A percentile compares a stretch with the other conserved stretches of the same genome.
Conservation (phyloP, 2,888 invertebrate species). For the Eupsilia transversa region DNA sequence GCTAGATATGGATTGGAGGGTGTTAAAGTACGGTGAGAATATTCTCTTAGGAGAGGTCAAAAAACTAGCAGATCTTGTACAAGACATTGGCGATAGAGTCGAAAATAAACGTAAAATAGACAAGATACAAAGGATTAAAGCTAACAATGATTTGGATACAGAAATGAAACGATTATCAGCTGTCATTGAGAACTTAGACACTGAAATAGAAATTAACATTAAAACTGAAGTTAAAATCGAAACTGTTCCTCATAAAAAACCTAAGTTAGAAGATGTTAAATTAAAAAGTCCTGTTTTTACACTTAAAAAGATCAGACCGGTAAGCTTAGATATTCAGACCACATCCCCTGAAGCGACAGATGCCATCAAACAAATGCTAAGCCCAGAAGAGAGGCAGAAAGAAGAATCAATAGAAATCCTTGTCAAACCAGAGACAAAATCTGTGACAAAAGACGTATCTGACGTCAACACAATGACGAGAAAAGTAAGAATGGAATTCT, state of each 20-base stretch:
- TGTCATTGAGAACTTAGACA: constrained; percentile 85
- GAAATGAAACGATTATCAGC: constrained; percentile 87
- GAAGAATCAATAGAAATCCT: constrained; percentile 75
- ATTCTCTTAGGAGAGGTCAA: constrained; percentile 87
- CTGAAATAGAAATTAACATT: constrained; percentile 76
- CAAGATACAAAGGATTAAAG: constrained; percentile 75
- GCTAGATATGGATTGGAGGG: constrained; percentile 88
- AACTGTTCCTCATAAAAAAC: constrained; percentile 68
- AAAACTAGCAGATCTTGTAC: constrained; percentile 82
- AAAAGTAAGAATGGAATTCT: constrained; percentile 81
- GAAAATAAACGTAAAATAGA: constrained; percentile 80
- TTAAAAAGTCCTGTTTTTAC: constrained; percentile 84
- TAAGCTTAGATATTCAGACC: constrained; percentile 73
- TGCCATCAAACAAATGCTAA: constrained; percentile 64
- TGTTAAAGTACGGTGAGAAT: constrained; percentile 87
- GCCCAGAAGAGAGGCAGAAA: constrained; percentile 77
- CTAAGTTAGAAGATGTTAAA: constrained; percentile 72
- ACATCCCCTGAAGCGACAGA: constrained; percentile 64
- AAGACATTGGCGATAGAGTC: constrained; percentile 76
- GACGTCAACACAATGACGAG: constrained; percentile 72
- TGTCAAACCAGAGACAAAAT: constrained; percentile 72
- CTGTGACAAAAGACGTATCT: constrained; percentile 56
- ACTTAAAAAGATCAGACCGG: constrained; percentile 83
- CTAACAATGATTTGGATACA: constrained; percentile 82
- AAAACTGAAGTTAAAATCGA: constrained; percentile 69